phyloP scores from a whole-genome alignment of 92 coral and sea anemone genomes.

The Paramuricea clavata region DNA sequence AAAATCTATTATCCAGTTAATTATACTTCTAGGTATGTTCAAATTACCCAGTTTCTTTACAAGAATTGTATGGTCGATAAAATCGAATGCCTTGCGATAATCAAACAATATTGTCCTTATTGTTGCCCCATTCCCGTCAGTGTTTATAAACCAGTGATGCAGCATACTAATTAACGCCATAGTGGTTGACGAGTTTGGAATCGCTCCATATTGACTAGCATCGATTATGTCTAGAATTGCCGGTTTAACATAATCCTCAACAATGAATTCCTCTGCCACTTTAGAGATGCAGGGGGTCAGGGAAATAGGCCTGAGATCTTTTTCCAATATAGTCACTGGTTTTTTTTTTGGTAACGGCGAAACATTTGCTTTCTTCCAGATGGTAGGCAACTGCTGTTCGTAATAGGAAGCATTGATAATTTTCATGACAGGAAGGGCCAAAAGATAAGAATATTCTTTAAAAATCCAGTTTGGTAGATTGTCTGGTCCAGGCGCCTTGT shows the following conservation, averaged over 20 bases:
- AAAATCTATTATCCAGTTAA: too few relatives aligned
- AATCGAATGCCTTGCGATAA: not conserved
- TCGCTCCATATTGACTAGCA: too few relatives aligned
- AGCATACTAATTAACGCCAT: too few relatives aligned
- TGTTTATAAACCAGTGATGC: not conserved
- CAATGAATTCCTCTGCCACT: conserved; percentile 48
- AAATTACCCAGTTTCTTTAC: not conserved
- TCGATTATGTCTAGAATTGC: conserved; percentile 55
- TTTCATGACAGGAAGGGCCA: conserved; percentile 52
- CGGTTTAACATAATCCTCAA: conserved; percentile 50
- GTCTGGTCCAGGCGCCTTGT: too few relatives aligned
- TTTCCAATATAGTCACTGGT: conserved; percentile 40
- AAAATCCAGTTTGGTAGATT: conserved; percentile 45
- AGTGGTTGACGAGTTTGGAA: too few relatives aligned
- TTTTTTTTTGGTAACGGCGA: conserved; percentile 46
- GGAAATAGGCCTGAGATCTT: conserved; percentile 56
- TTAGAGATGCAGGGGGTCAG: conserved; percentile 45
- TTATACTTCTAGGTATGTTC: conserved; percentile 4
- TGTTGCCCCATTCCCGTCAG: not conserved
- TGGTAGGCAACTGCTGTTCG: conserved; percentile 54
- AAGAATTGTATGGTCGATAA: not conserved
- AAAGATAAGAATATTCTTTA: conserved; percentile 52
- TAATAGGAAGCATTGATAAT: conserved; percentile 49
- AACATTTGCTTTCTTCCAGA: conserved; percentile 57
- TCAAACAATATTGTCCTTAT: not conserved